Base-by-base conservation (phyloP, 2,888 invertebrate species). In the Asteroscopus sphinx region DNA sequence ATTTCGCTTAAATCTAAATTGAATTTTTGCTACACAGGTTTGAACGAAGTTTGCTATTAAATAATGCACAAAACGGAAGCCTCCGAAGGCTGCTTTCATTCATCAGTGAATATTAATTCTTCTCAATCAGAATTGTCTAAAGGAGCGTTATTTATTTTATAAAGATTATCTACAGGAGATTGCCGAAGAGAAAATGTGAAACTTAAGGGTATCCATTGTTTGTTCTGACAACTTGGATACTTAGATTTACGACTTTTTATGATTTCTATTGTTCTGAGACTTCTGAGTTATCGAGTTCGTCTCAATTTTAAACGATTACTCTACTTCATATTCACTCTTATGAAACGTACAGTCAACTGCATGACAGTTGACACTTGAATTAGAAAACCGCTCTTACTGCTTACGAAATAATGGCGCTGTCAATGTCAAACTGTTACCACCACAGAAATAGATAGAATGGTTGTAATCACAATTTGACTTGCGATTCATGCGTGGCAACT, bases 31-130 rank as follows among this genome's bases (percentile, higher is more conserved):
- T 55, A 46, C 61, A 66, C 48, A 59, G 67, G 61, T 62, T 66
- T 47, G 60, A 53, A 32, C 30, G 46, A 67, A 71, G 68, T 73
- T 68, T 44, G 45, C 73, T 77, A 51, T 73, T 74, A 72, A 74
- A 77, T 79, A 77, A 76, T 73, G 61, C 62, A 74, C 58, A 57
- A 66, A 76, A 70, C 57, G 64, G 46, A 40, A 65, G 36, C 55
- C 48, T 35, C n/a, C n/a, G 33, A 46, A 68, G 41, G 59, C 47
- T 58, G 62, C 60, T 77, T 74, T 76, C 68, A 74, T 75, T 76
- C 65, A 74, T 66, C 73, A 78, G 53, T 32, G 71, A 66, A 64
- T 76, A 79, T 78, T 76, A 79, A 81, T 76, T 73, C 62, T 55
- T 47, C 59, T 44, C 59, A 60, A 60, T 66, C 67, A 61, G 54